Evolutionary conservation across 2,888 invertebrate genomes (phyloP), one percentile per base, ranked within the genome.

Genomic region (Portevinia maculata): DNA sequence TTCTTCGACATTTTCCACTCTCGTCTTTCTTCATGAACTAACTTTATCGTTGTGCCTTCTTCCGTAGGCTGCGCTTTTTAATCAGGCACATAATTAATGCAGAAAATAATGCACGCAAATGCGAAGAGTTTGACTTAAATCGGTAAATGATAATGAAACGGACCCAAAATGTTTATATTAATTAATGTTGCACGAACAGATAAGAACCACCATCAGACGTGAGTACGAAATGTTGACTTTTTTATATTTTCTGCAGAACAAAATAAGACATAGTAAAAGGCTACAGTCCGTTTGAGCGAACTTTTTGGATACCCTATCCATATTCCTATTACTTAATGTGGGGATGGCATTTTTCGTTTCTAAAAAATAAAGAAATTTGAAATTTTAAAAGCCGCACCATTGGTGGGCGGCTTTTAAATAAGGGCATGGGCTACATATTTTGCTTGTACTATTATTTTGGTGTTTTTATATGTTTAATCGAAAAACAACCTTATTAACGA

Each of bases 91-190:
- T 86, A 86, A 87, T 87, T 87, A 87, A 87, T 87, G 86, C 86
- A 84, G 76, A 85, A 85, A 86, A 85, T 87, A 86, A 86, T 85
- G 85, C 85, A 87, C 85, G 86, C 86, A 86, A 85, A 87, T 87
- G 84, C 84, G 69, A 75, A 30, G 50, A 74, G 30, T 53, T 57
- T 15, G 70, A 78, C 15, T 44, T 39, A 57, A 81, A 59, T 71
- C 73, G 53, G 39, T 59, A 53, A 3, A 52, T 55, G 84, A 70
- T 84, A 79, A 64, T 34, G 64, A 53, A 59, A 65, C 65, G 73
- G 70, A 55, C 70, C 76, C 78, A 84, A 86, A 86, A 85, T 85
- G 85, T 85, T 79, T 84, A 84, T 86, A 86, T 86, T 86, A 87
- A 87, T 86, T 86, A 87, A 87, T 85, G 86, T 79, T 71, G 37